Percentiles rank a stretch among this genome's conserved stretches.
phyloP scores from a whole-genome alignment of 2,888 invertebrate genomes.

The Lypha dubia region DNA sequence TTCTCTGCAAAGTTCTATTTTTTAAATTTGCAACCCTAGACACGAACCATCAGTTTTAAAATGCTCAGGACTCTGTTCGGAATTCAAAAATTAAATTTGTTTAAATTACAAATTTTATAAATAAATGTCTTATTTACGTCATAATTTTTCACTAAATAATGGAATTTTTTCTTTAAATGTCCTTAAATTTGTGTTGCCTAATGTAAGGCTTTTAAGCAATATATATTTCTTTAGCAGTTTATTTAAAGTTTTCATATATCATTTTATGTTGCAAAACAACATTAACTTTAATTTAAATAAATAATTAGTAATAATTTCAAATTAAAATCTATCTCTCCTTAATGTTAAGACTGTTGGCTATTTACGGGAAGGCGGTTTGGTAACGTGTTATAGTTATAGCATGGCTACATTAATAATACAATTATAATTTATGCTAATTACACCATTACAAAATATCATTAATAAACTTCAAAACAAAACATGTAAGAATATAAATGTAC shows the following conservation, averaged over 20 bases:
- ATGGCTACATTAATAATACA: constrained; percentile 63
- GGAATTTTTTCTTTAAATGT: neutral
- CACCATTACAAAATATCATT: constrained; percentile 77
- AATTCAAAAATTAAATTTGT: too few relatives aligned
- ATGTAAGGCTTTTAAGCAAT: neutral
- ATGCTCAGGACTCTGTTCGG: too few relatives aligned
- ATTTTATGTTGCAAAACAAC: neutral
- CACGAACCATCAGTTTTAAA: too few relatives aligned
- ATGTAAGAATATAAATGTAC: neutral
- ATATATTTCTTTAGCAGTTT: neutral
- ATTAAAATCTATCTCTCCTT: constrained; percentile 9
- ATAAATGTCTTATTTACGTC: too few relatives aligned
- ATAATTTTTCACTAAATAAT: too few relatives aligned
- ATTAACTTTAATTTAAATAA: constrained; percentile 43
- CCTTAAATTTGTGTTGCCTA: neutral
- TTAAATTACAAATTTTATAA: too few relatives aligned
- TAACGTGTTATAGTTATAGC: constrained; percentile 13
- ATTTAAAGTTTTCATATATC: neutral
- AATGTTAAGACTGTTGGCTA: constrained; percentile 19
- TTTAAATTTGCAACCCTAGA: neutral
- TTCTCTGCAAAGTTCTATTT: neutral
- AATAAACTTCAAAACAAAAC: constrained; percentile 76
- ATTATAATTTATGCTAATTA: constrained; percentile 82
- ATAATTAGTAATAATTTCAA: constrained; percentile 44
- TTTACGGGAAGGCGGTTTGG: constrained; percentile 2